Conservation (phyloP, 2,113 vertebrate genomes). For the Salvator merianae region DNA sequence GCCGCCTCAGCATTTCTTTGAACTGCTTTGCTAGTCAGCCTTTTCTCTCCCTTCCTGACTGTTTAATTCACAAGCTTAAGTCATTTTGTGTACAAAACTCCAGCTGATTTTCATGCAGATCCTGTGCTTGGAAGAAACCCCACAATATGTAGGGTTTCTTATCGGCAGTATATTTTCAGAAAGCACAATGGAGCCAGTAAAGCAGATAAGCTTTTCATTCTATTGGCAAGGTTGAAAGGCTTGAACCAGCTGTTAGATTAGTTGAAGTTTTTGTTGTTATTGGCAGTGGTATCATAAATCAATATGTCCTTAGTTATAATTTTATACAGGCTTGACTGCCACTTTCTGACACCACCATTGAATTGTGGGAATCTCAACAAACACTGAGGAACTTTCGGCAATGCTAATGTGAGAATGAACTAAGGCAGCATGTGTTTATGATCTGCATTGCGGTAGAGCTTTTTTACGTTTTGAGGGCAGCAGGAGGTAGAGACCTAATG, state of each 20-base stretch:
- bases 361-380: background rate
- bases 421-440: no score
- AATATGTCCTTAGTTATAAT: background rate
- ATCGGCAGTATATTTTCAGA: background rate
- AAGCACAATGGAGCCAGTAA: background rate
- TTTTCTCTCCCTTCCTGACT: background rate
- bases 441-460: no score
- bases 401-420: background rate
- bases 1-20: background rate
- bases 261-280: no score
- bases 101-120: background rate
- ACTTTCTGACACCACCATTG: background rate
- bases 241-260: background rate
- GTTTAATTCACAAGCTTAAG: background rate
- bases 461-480: no score
- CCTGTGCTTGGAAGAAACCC: accelerated
- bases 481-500: background rate
- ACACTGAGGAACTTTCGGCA: background rate
- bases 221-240: background rate
- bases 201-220: background rate
- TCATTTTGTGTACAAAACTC: background rate
- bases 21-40: background rate
- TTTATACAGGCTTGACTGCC: background rate
- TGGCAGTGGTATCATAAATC: background rate
- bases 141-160: background rate